A percentile compares a stretch with the other conserved stretches of the same genome.
phyloP scores from a whole-genome alignment of 2,113 vertebrate species.

The Malurus alboscapulatus region DNA sequence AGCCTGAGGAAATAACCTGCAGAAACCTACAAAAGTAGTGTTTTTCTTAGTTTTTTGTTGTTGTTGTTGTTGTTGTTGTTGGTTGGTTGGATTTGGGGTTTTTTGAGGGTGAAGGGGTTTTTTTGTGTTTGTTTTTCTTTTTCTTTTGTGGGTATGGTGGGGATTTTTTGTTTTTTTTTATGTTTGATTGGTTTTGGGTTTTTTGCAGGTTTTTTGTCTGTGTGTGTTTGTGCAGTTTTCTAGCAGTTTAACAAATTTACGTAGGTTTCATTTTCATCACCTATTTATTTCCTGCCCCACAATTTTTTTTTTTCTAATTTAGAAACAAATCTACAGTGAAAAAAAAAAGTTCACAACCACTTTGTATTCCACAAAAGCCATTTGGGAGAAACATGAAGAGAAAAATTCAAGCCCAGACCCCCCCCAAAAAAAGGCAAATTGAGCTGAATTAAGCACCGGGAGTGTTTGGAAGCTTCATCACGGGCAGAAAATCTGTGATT shows the following conservation, averaged over 20 bases:
- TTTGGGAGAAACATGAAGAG: background rate
- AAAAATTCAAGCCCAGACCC: background rate
- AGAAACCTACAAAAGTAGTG: background rate
- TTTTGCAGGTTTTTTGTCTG: background rate
- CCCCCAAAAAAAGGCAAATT: background rate
- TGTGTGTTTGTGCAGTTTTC: background rate
- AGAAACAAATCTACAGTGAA: background rate
- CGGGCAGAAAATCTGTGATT: background rate
- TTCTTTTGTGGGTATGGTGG: no score
- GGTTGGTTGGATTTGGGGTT: no score
- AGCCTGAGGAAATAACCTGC: background rate
- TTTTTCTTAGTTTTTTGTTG: background rate
- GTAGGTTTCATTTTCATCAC: background rate
- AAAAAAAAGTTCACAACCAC: background rate
- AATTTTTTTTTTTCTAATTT: background rate
- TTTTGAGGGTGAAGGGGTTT: no score
- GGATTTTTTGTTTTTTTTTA: no score
- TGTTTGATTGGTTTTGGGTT: background rate
- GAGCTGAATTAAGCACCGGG: background rate
- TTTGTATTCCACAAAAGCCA: background rate
- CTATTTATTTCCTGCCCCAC: background rate
- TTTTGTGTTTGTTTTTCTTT: no score
- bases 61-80: no score
- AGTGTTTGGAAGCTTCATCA: background rate
- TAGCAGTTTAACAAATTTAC: background rate